Percentiles rank a stretch among this genome's conserved stretches.
Evolutionary conservation across 1,140 invertebrate species (phyloP).

Genomic region (Liolophura sinensis): DNA sequence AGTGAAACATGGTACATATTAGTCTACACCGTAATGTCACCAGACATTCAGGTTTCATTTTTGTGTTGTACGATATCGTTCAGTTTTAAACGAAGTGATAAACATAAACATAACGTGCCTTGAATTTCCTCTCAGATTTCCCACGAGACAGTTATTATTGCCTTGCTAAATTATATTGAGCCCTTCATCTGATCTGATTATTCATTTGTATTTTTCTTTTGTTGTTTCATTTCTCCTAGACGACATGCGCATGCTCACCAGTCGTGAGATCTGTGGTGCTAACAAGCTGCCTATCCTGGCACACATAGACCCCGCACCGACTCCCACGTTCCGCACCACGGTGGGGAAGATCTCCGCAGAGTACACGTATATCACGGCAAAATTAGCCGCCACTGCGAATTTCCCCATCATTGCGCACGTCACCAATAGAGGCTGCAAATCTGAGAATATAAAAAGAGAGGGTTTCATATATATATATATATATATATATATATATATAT

Average conservation of each 20-base stretch:
- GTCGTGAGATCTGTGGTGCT: constrained; percentile 20
- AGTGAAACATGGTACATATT: too few species aligned
- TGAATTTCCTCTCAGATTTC: too few species aligned
- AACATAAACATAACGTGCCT: too few species aligned
- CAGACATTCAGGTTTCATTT: too few species aligned
- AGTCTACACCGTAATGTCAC: too few species aligned
- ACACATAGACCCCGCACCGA: constrained; percentile 29
- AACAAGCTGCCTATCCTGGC: constrained; percentile 30
- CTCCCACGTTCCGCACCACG: constrained; percentile 72
- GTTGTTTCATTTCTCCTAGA: not conserved
- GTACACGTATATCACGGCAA: constrained; percentile 69
- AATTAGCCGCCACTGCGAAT: constrained; percentile 25
- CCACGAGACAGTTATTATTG: too few species aligned
- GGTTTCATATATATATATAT: not conserved
- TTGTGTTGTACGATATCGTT: too few species aligned
- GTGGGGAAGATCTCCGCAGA: constrained; percentile 72
- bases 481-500: too few species aligned
- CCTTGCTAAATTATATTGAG: too few species aligned
- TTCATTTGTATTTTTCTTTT: too few species aligned
- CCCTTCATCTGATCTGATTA: too few species aligned
- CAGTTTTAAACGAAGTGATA: too few species aligned
- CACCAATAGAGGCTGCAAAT: not conserved
- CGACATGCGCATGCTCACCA: not conserved
- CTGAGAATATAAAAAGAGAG: not conserved
- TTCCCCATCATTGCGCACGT: constrained; percentile 57